Percentiles rank a stretch among this genome's conserved stretches.
These are phyloP conservation scores for Gymnopithys bicolor DNA, from an alignment of 2,797 vertebrate species.

Conservation along the genomic window DNA sequence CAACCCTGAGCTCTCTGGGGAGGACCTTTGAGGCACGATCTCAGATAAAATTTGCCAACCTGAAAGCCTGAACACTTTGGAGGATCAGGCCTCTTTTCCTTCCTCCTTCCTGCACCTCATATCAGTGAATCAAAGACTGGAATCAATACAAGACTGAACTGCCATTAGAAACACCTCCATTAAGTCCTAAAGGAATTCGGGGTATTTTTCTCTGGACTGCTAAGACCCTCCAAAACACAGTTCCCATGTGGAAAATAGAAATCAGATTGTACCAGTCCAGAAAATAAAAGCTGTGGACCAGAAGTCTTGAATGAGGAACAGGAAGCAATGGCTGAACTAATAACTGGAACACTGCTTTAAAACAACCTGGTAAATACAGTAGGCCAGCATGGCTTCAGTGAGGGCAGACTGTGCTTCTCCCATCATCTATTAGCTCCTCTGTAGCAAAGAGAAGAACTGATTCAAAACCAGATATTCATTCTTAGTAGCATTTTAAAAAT, in stretches of 20 bases:
- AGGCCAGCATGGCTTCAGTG: not conserved
- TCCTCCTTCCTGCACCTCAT: not conserved
- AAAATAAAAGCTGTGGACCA: not conserved
- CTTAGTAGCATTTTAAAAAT: not conserved
- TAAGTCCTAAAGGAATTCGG: not conserved
- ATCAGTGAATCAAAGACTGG: not conserved
- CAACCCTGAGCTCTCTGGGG: rapidly evolving
- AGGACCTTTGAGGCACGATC: not conserved
- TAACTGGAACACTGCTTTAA: not conserved
- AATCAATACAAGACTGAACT: not conserved
- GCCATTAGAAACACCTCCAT: not conserved
- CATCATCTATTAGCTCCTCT: not conserved
- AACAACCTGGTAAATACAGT: not conserved
- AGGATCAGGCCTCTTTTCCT: not conserved
- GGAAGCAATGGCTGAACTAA: not conserved
- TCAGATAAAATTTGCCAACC: not conserved
- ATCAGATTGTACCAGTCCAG: not conserved
- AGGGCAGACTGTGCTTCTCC: not conserved
- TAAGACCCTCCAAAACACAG: not conserved
- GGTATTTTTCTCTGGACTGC: not conserved
- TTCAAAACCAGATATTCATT: not conserved
- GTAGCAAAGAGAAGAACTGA: not conserved
- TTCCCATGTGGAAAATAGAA: not conserved
- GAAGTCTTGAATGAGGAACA: not conserved
- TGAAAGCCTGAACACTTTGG: not conserved